These are phyloP conservation scores for Metellina segmentata DNA, from an alignment of 2,888 invertebrate species.

Conservation along the genomic window DNA sequence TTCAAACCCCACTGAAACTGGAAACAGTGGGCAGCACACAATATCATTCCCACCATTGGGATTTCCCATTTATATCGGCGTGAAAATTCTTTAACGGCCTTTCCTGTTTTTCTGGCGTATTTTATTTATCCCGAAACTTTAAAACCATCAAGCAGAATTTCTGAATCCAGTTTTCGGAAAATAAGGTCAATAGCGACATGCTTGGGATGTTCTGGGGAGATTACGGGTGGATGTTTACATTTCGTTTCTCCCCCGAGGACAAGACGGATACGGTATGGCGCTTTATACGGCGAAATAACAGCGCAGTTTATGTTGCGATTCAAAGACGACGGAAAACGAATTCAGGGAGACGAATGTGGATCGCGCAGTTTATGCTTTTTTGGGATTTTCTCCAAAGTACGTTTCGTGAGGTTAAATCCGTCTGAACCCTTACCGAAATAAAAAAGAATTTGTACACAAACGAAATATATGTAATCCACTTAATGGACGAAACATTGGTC, in stretches of 20 bases:
- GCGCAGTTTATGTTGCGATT: too few relatives aligned
- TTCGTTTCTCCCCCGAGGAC: background rate
- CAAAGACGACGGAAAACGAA: too few relatives aligned
- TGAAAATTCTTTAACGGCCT: background rate
- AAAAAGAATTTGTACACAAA: too few relatives aligned
- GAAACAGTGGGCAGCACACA: too few relatives aligned
- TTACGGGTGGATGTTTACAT: constrained; percentile 22
- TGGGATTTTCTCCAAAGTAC: background rate
- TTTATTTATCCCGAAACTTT: background rate
- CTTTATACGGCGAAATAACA: background rate
- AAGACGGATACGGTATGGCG: background rate
- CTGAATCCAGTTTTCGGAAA: constrained; percentile 5
- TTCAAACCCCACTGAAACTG: too few relatives aligned
- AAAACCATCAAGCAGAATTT: constrained; percentile 10
- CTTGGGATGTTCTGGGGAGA: background rate
- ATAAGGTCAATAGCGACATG: constrained; percentile 15
- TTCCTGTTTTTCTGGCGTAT: too few relatives aligned
- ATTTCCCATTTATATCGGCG: background rate
- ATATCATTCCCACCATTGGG: background rate
- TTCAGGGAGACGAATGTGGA: too few relatives aligned
- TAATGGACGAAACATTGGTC: too few relatives aligned
- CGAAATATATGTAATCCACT: too few relatives aligned
- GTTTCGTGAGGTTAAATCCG: background rate
- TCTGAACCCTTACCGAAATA: too few relatives aligned
- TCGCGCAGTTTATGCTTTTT: background rate